These are phyloP conservation scores for Morpho helenor DNA, from an alignment of 2,888 invertebrate species.

Conservation along the genomic window DNA sequence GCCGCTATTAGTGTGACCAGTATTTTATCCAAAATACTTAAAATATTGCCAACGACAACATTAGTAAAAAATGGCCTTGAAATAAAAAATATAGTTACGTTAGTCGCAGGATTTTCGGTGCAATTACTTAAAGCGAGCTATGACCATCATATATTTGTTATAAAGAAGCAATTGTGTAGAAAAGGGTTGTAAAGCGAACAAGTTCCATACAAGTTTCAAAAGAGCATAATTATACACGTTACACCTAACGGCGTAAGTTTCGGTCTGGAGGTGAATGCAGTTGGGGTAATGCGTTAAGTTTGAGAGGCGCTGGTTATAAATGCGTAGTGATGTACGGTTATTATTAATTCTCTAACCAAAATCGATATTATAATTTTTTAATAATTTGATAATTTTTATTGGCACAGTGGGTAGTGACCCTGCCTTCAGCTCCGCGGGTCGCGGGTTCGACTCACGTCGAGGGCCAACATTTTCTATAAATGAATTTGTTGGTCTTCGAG, in stretches of 20 bases:
- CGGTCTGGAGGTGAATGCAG: conserved; percentile 50
- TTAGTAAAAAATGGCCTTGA: too few relatives aligned
- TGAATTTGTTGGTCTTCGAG: too few relatives aligned
- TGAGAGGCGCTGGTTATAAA: conserved; percentile 50
- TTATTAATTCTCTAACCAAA: not conserved
- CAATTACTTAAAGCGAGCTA: not conserved
- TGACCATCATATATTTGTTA: not conserved
- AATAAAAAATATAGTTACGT: too few relatives aligned
- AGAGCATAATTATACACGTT: conserved; percentile 35
- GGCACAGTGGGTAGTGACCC: too few relatives aligned
- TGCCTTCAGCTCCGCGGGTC: too few relatives aligned
- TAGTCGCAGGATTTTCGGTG: not conserved
- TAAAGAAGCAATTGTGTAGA: not conserved
- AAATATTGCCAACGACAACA: too few relatives aligned
- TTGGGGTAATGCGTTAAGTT: conserved; percentile 68
- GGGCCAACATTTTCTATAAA: too few relatives aligned
- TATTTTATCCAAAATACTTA: too few relatives aligned
- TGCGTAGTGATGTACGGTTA: conserved; percentile 32
- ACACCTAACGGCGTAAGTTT: conserved; percentile 55
- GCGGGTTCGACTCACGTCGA: too few relatives aligned
- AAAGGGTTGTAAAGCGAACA: conserved; percentile 7
- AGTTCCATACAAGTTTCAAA: conserved; percentile 25
- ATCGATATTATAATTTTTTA: too few relatives aligned
- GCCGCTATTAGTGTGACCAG: too few relatives aligned
- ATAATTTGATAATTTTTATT: too few relatives aligned